Evolutionary conservation across 1,140 invertebrate species (phyloP).

Genomic region (Potamilus streckersoni): DNA sequence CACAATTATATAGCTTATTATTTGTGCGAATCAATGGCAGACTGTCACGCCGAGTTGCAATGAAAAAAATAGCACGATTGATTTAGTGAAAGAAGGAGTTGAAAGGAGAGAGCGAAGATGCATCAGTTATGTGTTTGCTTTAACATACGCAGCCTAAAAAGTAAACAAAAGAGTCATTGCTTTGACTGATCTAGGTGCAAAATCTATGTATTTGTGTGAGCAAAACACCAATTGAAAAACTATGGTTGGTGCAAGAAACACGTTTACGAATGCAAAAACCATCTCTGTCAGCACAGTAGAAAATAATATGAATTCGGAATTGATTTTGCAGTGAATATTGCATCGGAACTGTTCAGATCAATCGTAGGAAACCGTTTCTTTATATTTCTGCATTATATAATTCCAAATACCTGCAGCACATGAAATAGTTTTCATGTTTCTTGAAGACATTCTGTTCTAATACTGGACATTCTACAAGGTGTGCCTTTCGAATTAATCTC

Average conservation of each 20-base stretch:
- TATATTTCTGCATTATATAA: too few species aligned
- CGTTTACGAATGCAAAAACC: constrained; percentile 26
- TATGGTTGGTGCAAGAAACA: constrained; percentile 21
- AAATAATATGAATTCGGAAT: constrained; percentile 21
- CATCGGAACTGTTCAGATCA: too few species aligned
- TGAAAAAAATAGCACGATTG: constrained; percentile 13
- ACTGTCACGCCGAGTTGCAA: constrained; percentile 21
- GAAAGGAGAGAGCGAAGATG: not conserved
- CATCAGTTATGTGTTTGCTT: not conserved
- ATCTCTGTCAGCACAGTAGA: constrained; percentile 13
- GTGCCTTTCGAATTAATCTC: too few species aligned
- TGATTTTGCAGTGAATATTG: constrained; percentile 9
- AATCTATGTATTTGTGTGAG: not conserved
- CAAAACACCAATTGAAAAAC: not conserved
- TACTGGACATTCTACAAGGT: not conserved
- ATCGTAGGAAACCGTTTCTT: too few species aligned
- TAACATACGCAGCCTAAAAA: constrained; percentile 25
- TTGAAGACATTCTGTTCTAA: not conserved
- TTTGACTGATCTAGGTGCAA: constrained; percentile 10
- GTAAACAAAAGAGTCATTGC: constrained; percentile 7
- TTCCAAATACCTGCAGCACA: too few species aligned
- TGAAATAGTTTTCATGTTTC: too few species aligned
- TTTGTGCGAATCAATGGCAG: constrained; percentile 9
- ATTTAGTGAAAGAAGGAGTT: constrained; percentile 9
- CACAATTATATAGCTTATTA: not conserved